These are phyloP conservation scores for Thinocorus orbignyianus DNA, from an alignment of 2,113 vertebrate genomes.

Conservation along the genomic window DNA sequence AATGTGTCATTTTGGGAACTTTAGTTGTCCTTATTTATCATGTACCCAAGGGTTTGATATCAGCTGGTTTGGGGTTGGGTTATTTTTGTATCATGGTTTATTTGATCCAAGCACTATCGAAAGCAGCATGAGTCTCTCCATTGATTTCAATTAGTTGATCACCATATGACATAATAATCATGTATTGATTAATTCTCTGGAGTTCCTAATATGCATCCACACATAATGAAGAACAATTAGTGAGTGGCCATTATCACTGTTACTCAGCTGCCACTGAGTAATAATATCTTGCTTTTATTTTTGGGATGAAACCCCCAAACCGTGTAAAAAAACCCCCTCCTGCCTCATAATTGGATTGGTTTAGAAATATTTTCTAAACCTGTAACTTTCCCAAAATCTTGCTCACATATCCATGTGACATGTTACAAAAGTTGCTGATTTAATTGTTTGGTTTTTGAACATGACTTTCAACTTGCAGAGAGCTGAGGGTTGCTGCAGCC, in stretches of 20 bases:
- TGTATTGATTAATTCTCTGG: neutral
- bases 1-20: neutral
- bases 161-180: neutral
- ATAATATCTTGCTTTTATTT: neutral
- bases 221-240: neutral
- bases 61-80: neutral
- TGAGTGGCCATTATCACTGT: neutral
- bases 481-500: neutral
- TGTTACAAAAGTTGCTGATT: slow-evolving; percentile 42
- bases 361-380: slow-evolving; percentile 11
- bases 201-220: neutral
- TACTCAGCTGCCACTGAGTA: neutral
- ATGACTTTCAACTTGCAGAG: slow-evolving; percentile 27
- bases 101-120: neutral
- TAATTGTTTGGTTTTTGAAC: slow-evolving; percentile 43
- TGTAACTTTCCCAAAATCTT: slow-evolving; percentile 37
- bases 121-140: neutral
- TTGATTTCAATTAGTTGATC: neutral
- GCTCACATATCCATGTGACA: slow-evolving; percentile 48
- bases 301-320: neutral
- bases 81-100: neutral
- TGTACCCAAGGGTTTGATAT: neutral
- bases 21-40: neutral
- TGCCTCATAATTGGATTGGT: neutral
- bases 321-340: neutral